A percentile compares a stretch with the other conserved stretches of the same genome.
These are phyloP conservation scores for Lagocephalus sceleratus DNA, from an alignment of 2,797 vertebrate species.

Conservation along the genomic window DNA sequence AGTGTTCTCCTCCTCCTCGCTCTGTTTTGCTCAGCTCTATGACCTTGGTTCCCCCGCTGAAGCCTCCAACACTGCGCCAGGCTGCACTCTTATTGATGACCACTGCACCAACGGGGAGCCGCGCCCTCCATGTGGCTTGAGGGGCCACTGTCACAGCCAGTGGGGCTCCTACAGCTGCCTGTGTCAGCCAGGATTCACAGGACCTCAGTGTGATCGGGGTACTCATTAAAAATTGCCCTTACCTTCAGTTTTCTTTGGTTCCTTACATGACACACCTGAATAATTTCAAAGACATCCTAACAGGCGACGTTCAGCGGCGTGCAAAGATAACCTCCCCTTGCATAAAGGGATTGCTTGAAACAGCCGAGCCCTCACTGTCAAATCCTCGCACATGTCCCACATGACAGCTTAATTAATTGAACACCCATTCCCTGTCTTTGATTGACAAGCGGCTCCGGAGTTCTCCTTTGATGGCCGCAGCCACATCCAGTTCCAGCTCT, in stretches of 20 bases:
- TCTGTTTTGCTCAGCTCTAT: conserved; percentile 71
- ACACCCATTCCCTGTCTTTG: conserved; percentile 44
- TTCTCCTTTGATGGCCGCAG: conserved; percentile 83
- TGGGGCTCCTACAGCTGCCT: conserved; percentile 79
- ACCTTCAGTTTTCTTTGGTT: conserved; percentile 11
- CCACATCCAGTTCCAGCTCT: conserved; percentile 81
- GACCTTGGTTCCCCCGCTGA: conserved; percentile 85
- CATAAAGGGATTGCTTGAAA: conserved; percentile 28
- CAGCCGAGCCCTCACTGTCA: conserved; percentile 10
- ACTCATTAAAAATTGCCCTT: conserved; percentile 7
- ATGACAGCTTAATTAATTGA: conserved; percentile 54
- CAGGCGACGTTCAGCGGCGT: neutral
- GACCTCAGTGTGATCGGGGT: conserved; percentile 67
- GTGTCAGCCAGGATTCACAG: conserved; percentile 78
- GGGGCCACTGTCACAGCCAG: conserved; percentile 78
- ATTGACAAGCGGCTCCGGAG: conserved; percentile 76
- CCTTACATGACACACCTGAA: too few relatives aligned
- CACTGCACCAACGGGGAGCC: conserved; percentile 75
- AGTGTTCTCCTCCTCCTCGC: conserved; percentile 5
- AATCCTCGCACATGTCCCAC: conserved; percentile 27
- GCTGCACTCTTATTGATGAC: conserved; percentile 77
- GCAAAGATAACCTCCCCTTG: conserved; percentile 42
- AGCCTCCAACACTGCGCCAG: conserved; percentile 74
- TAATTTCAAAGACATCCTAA: neutral
- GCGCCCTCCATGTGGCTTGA: conserved; percentile 74